These are phyloP conservation scores for Azemiops feae DNA, from an alignment of 2,113 vertebrate species.

Conservation along the genomic window DNA sequence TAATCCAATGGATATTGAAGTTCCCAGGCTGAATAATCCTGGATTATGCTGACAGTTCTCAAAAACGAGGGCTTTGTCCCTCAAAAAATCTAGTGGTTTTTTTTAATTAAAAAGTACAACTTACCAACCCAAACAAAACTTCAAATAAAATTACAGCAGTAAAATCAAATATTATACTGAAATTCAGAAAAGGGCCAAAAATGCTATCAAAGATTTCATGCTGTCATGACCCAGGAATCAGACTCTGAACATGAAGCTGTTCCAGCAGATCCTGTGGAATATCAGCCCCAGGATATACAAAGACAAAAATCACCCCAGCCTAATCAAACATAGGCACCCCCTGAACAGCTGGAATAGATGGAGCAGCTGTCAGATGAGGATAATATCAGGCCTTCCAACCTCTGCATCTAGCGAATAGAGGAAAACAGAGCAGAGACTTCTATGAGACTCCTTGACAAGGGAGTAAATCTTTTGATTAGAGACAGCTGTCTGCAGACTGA, in stretches of 20 bases:
- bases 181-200: neutral
- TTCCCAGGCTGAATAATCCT: neutral
- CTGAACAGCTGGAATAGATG: neutral
- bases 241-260: neutral
- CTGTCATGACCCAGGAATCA: neutral
- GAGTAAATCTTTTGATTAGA: neutral
- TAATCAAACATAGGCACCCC: too few species aligned
- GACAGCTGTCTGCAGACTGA: neutral
- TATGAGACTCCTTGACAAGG: neutral
- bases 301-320: neutral
- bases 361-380: neutral
- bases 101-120: neutral
- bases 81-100: neutral
- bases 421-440: neutral
- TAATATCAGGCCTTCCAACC: neutral
- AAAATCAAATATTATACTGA: constrained; percentile 7
- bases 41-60: neutral
- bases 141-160: neutral
- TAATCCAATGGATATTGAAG: neutral
- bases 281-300: neutral
- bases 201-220: neutral
- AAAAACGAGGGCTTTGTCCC: neutral
- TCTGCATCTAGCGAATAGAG: neutral
- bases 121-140: neutral
- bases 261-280: neutral